phyloP scores from a whole-genome alignment of 2,888 invertebrate genomes.

The Limnephilus marmoratus region DNA sequence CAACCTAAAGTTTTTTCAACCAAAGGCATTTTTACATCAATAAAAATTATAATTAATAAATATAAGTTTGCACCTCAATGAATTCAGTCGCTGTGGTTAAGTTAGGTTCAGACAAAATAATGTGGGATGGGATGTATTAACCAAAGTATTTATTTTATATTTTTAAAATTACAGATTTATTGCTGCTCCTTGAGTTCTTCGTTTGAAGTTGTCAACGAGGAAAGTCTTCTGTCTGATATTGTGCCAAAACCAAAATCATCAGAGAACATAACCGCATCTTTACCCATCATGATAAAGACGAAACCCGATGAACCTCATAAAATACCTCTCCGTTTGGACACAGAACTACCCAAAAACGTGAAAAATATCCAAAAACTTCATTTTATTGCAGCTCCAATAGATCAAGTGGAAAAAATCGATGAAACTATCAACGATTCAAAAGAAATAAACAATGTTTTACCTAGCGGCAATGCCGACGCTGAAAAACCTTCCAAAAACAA shows the following conservation, averaged over 20 bases:
- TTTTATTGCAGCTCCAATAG: slow-evolving; percentile 29
- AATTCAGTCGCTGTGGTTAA: no score
- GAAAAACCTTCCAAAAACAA: slow-evolving; percentile 55
- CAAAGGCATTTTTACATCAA: no score
- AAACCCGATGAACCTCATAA: slow-evolving; percentile 50
- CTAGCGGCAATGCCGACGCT: slow-evolving; percentile 49
- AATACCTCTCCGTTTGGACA: slow-evolving; percentile 25
- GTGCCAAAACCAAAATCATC: slow-evolving; percentile 44
- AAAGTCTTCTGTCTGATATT: slow-evolving; percentile 53
- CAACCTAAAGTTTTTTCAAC: no score
- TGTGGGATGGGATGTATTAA: no score
- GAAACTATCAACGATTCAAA: slow-evolving; percentile 59
- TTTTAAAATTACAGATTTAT: slow-evolving; percentile 57
- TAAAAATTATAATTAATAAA: no score
- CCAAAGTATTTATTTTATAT: neutral
- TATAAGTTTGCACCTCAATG: no score
- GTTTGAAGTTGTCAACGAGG: slow-evolving; percentile 55
- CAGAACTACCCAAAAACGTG: slow-evolving; percentile 57
- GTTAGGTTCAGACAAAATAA: no score
- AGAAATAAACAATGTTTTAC: slow-evolving; percentile 60
- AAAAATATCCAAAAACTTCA: slow-evolving; percentile 55
- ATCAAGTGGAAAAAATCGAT: slow-evolving; percentile 54
- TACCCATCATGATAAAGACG: slow-evolving; percentile 24
- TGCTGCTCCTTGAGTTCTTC: slow-evolving; percentile 54
- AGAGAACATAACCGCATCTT: slow-evolving; percentile 39